Evolutionary conservation across 2,797 vertebrate genomes (phyloP).

Genomic region (Mormyrus proboscirostris): DNA sequence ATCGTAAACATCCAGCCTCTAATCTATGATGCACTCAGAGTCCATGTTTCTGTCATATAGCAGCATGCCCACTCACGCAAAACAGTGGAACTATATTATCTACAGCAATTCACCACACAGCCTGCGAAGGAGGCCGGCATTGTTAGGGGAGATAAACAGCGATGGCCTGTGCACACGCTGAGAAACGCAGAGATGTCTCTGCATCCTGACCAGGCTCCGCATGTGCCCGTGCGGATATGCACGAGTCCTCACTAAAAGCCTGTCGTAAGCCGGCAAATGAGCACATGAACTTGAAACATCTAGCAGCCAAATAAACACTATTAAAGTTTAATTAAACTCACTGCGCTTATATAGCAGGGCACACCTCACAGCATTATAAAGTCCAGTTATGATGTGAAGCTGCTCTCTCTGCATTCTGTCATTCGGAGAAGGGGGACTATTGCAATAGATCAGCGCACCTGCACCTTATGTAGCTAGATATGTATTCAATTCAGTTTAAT

Average conservation of each 20-base stretch:
- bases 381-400: neutral
- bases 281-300: neutral
- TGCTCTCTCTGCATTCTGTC: neutral
- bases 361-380: neutral
- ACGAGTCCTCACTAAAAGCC: neutral
- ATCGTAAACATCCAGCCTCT: neutral
- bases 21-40: neutral
- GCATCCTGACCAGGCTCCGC: neutral
- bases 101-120: neutral
- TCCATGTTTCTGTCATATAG: neutral
- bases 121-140: neutral
- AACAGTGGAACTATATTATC: neutral
- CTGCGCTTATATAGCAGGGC: neutral
- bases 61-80: neutral
- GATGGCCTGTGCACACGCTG: neutral
- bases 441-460: neutral
- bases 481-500: neutral
- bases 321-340: slow-evolving; percentile 1
- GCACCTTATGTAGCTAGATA: neutral
- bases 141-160: neutral
- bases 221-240: neutral
- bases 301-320: neutral
- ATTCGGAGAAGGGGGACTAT: neutral
- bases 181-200: neutral
- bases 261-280: neutral